phyloP scores from a whole-genome alignment of 2,797 vertebrate species.

The Basileuterus tristriatus region DNA sequence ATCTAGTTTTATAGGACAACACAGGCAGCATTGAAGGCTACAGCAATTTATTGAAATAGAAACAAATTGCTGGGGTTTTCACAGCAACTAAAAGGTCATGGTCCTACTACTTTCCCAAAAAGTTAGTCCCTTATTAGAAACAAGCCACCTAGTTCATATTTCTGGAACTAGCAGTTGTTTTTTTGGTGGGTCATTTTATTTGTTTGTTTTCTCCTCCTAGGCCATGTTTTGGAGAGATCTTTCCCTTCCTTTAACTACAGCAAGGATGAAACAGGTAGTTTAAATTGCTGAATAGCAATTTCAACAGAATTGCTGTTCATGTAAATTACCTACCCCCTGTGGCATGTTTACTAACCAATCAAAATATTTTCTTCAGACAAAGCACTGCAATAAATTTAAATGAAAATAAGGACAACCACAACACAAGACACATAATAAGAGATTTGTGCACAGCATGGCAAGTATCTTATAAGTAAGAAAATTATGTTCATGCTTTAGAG shows the following conservation, averaged over 20 bases:
- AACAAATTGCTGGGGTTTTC: not conserved
- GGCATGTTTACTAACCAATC: constrained; percentile 62
- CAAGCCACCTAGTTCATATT: not conserved
- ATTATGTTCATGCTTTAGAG: constrained; percentile 36
- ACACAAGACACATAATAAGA: constrained; percentile 39
- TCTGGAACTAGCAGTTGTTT: not conserved
- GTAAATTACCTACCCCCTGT: constrained; percentile 47
- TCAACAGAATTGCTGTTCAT: constrained; percentile 29
- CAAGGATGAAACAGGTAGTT: constrained; percentile 9
- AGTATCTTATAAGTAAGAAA: constrained; percentile 60
- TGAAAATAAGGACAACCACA: constrained; percentile 47
- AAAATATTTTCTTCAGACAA: constrained; percentile 64
- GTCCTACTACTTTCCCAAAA: not conserved
- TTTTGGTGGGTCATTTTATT: not conserved
- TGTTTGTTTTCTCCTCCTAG: not conserved
- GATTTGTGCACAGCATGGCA: constrained; percentile 55
- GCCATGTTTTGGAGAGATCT: not conserved
- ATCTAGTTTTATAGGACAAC: not conserved
- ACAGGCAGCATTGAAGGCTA: not conserved
- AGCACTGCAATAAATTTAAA: constrained; percentile 63
- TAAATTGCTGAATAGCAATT: constrained; percentile 38
- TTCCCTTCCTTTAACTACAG: not conserved
- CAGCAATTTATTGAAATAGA: not conserved
- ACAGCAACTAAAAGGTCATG: not conserved
- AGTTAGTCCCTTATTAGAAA: not conserved